phyloP scores from a whole-genome alignment of 2,888 invertebrate genomes.

The Tipula helvola region DNA sequence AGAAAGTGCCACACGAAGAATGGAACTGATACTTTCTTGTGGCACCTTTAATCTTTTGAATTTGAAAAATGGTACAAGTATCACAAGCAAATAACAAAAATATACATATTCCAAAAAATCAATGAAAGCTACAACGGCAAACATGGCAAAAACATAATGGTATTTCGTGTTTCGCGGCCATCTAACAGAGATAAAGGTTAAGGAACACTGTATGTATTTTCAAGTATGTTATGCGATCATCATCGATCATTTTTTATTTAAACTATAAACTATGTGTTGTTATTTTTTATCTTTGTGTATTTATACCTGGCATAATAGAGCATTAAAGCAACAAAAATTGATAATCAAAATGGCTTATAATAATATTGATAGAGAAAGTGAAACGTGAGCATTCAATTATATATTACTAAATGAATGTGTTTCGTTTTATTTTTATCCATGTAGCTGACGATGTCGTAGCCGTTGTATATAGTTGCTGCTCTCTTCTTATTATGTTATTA shows the following conservation, averaged over 20 bases:
- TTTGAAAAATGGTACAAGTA: too few species aligned
- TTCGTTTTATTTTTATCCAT: not conserved
- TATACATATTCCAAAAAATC: too few species aligned
- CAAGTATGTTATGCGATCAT: not conserved
- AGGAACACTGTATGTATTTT: not conserved
- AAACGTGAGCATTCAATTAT: constrained; percentile 7
- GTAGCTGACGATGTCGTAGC: not conserved
- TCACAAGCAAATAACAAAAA: too few species aligned
- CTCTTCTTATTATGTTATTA: not conserved
- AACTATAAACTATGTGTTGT: not conserved
- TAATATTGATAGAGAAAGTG: constrained; percentile 8
- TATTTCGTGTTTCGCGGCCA: too few species aligned
- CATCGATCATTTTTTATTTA: not conserved
- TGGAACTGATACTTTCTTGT: too few species aligned
- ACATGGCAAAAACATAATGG: too few species aligned
- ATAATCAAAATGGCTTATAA: not conserved
- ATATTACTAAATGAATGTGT: not conserved
- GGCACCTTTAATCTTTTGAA: too few species aligned
- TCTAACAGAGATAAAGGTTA: not conserved
- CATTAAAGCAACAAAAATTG: not conserved
- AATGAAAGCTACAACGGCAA: not conserved
- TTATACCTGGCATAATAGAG: not conserved
- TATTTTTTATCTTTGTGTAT: not conserved
- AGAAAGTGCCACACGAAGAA: too few species aligned
- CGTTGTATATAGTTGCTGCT: not conserved